Conservation (phyloP, 2,797 vertebrate species). For the Sardinella longiceps region DNA sequence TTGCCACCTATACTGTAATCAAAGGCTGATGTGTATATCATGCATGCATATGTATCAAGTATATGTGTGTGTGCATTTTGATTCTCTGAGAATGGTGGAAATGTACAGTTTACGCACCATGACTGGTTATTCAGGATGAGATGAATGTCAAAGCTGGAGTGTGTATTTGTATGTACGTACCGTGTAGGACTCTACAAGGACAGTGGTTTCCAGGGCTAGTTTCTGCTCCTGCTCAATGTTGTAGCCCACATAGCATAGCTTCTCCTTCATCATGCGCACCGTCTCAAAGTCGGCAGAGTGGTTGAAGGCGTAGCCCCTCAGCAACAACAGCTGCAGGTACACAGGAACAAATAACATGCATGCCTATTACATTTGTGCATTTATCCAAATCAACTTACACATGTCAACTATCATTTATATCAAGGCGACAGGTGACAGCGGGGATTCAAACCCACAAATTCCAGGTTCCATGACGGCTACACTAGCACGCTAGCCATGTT, state of each 20-base stretch:
- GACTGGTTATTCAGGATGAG: neutral
- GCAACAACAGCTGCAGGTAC: constrained; percentile 47
- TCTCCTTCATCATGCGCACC: constrained; percentile 92
- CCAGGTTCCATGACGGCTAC: too few relatives aligned
- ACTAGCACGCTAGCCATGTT: too few relatives aligned
- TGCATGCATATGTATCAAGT: too few relatives aligned
- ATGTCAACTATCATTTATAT: too few relatives aligned
- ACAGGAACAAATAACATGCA: constrained; percentile 20
- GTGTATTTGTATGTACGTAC: constrained; percentile 67
- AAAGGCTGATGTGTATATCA: too few relatives aligned
- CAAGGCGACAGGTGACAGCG: too few relatives aligned
- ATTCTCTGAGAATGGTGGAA: too few relatives aligned
- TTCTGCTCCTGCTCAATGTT: constrained; percentile 93
- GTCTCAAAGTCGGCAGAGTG: constrained; percentile 92
- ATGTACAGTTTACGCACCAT: neutral
- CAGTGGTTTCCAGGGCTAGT: constrained; percentile 87
- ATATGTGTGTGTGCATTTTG: too few relatives aligned
- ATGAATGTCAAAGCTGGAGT: neutral
- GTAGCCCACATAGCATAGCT: constrained; percentile 88
- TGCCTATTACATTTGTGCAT: neutral
- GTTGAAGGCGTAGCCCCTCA: constrained; percentile 90
- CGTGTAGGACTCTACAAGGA: constrained; percentile 88
- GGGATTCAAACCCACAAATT: too few relatives aligned
- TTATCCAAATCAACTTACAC: too few relatives aligned
- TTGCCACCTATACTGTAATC: neutral